Evolutionary conservation across 2,888 invertebrate species (phyloP).

Genomic region (Andrena praecox): DNA sequence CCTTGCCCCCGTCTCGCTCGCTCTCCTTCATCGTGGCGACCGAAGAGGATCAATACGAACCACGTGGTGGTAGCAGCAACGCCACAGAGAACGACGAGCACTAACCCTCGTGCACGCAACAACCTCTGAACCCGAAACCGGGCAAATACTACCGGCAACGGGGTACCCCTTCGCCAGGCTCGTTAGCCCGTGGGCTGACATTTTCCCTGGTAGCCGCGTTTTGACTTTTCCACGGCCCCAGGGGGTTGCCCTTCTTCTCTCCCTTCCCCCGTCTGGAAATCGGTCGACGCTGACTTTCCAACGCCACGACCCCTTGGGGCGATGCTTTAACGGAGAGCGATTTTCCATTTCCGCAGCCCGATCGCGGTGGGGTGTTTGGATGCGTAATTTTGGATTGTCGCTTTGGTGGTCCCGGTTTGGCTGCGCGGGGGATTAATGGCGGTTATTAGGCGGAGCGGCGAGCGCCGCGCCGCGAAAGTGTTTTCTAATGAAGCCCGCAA

Average conservation of each 20-base stretch:
- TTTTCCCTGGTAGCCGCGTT: slow-evolving; percentile 10
- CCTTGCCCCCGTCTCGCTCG: slow-evolving; percentile 59
- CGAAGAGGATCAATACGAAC: slow-evolving; percentile 84
- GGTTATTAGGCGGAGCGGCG: background rate
- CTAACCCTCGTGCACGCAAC: slow-evolving; percentile 75
- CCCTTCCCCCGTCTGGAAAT: background rate
- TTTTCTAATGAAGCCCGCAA: slow-evolving; percentile 44
- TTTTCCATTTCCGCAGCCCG: no score
- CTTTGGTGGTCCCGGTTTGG: no score
- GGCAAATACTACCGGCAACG: slow-evolving; percentile 16
- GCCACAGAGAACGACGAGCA: slow-evolving; percentile 70
- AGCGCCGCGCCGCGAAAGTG: slow-evolving; percentile 26
- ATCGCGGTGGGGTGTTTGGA: no score
- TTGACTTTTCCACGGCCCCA: background rate
- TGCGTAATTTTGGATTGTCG: no score
- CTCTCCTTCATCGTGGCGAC: slow-evolving; percentile 76
- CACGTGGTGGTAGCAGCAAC: slow-evolving; percentile 83
- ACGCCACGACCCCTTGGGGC: background rate
- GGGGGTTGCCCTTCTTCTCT: background rate
- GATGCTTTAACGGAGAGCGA: no score
- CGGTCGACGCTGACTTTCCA: background rate
- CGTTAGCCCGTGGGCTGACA: background rate
- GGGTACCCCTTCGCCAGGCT: slow-evolving; percentile 2
- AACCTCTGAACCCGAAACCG: slow-evolving; percentile 63
- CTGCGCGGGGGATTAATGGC: background rate